Evolutionary conservation across 1,140 invertebrate species (phyloP).

Genomic region (Aphis gossypii): DNA sequence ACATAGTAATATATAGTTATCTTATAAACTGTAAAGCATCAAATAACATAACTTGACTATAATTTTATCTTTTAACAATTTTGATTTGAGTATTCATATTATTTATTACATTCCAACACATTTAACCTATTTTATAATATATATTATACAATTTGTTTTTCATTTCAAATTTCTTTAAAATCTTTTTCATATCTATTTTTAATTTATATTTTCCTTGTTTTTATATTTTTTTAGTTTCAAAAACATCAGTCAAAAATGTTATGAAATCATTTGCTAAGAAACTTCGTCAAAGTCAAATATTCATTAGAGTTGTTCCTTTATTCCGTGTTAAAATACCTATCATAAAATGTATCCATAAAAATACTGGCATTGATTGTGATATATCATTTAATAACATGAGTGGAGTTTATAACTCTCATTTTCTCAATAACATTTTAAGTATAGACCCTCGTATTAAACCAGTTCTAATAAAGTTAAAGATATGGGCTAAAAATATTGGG

Average conservation of each 20-base stretch:
- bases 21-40: background rate
- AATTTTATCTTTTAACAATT: too few species aligned
- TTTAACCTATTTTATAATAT: too few species aligned
- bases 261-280: conserved; percentile 26
- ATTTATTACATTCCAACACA: too few species aligned
- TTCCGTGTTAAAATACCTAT: conserved; percentile 68
- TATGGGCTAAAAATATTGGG: conserved; percentile 37
- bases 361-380: conserved; percentile 67
- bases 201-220: background rate
- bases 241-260: background rate
- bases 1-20: background rate
- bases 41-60: background rate
- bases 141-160: too few species aligned
- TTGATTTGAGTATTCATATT: background rate
- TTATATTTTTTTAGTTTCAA: conserved; percentile 33
- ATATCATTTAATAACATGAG: conserved; percentile 66
- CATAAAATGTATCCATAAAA: conserved; percentile 66
- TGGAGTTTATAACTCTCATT: conserved; percentile 25
- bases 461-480: conserved; percentile 32
- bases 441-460: conserved; percentile 25
- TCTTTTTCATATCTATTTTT: background rate
- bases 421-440: background rate
- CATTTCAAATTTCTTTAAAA: too few species aligned
- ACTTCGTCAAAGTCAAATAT: conserved; percentile 59
- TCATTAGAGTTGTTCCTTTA: conserved; percentile 63